Percentiles rank a stretch among this genome's conserved stretches.
These are phyloP conservation scores for Bradypodion ventrale DNA, from an alignment of 2,797 vertebrate species.

Conservation along the genomic window DNA sequence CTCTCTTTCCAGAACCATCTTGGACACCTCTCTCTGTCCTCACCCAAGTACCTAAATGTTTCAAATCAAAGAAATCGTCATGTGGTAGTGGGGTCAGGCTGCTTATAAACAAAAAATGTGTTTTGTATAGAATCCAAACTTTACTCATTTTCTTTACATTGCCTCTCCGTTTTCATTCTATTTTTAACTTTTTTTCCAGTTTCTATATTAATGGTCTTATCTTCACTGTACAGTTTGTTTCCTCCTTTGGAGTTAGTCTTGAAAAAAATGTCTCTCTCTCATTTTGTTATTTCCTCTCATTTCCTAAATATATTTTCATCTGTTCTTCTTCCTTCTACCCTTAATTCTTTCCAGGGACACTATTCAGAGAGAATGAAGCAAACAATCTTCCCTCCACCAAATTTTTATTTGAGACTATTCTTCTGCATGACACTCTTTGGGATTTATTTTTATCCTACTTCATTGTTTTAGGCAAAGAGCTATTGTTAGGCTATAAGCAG, in stretches of 20 bases:
- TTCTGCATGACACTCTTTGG: neutral
- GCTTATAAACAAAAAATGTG: neutral
- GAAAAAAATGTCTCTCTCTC: neutral
- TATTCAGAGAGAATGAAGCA: neutral
- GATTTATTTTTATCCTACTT: neutral
- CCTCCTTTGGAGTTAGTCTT: neutral
- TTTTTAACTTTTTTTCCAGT: neutral
- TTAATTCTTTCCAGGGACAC: neutral
- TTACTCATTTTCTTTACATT: neutral
- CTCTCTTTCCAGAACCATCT: neutral
- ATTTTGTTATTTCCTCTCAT: slow-evolving; percentile 2
- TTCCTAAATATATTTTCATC: slow-evolving; percentile 15
- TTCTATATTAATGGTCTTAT: slow-evolving; percentile 7
- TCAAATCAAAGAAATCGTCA: neutral
- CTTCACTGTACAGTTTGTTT: slow-evolving; percentile 6
- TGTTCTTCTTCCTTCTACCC: neutral
- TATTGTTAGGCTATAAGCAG: neutral
- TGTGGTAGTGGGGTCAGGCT: no score
- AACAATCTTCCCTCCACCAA: neutral
- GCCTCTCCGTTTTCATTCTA: slow-evolving; percentile 19
- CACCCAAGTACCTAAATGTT: neutral
- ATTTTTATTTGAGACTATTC: no score
- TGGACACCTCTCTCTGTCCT: no score
- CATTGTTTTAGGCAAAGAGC: neutral
- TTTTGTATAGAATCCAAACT: neutral